A percentile compares a stretch with the other conserved stretches of the same genome.
phyloP scores from a whole-genome alignment of 92 coral and sea anemone species.

The Montipora capitata region DNA sequence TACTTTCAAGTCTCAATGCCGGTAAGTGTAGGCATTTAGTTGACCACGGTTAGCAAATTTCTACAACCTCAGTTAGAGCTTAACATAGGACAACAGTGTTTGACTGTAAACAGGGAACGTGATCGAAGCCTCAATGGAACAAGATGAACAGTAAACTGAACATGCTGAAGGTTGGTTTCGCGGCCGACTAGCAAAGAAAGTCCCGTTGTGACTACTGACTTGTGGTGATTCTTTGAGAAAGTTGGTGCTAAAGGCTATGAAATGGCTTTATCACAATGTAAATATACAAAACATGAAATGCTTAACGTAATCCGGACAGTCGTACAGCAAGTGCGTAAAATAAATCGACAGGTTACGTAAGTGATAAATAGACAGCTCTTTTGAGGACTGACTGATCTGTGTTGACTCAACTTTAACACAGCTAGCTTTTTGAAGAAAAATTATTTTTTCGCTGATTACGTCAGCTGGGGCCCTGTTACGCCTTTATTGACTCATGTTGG shows the following conservation, averaged over 20 bases:
- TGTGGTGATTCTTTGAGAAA: neutral
- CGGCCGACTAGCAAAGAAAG: neutral
- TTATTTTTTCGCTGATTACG: conserved; percentile 1
- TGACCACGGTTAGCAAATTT: too few species aligned
- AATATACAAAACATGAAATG: neutral
- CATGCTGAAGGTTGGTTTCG: neutral
- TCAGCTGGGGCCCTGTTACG: conserved; percentile 13
- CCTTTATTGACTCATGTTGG: conserved; percentile 24
- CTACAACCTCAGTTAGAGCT: too few species aligned
- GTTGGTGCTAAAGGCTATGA: neutral
- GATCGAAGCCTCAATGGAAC: too few species aligned
- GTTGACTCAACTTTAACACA: neutral
- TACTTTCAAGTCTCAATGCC: neutral
- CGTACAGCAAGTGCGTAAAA: too few species aligned
- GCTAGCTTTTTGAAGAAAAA: neutral
- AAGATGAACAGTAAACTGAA: too few species aligned
- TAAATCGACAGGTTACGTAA: neutral
- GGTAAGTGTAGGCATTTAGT: neutral
- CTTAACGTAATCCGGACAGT: too few species aligned
- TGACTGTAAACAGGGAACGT: too few species aligned
- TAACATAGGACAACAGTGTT: too few species aligned
- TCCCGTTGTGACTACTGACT: neutral
- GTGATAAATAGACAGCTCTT: neutral
- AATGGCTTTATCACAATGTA: neutral
- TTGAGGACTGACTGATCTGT: neutral